phyloP scores from a whole-genome alignment of 2,888 invertebrate species.

The Diplazon laetatorius region DNA sequence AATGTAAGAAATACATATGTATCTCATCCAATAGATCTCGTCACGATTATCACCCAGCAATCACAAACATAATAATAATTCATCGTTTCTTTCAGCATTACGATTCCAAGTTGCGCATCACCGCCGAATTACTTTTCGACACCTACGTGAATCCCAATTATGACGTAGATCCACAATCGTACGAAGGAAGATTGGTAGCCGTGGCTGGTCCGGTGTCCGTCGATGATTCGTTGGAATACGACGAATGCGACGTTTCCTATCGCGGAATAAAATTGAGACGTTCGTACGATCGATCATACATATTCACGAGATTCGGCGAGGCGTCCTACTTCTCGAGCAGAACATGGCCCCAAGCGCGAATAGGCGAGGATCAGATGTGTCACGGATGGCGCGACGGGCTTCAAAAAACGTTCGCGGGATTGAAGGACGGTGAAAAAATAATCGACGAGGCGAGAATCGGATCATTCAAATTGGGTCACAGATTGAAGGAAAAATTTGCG shows the following conservation, averaged over 20 bases:
- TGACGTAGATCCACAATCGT: not conserved
- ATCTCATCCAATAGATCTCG: not conserved
- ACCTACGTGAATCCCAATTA: not conserved
- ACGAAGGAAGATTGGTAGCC: constrained; percentile 9
- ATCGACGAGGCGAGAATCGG: constrained; percentile 1
- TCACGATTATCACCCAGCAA: not conserved
- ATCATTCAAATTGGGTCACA: not conserved
- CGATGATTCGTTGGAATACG: not conserved
- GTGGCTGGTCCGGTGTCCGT: not conserved
- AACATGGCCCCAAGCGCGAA: not conserved
- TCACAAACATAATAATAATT: not conserved
- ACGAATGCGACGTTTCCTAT: not conserved
- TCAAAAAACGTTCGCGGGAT: not conserved
- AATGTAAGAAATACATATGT: constrained; percentile 4
- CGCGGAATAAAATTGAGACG: not conserved
- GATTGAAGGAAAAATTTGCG: constrained; percentile 13
- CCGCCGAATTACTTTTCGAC: too few species aligned
- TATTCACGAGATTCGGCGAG: too few species aligned
- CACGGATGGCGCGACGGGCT: not conserved
- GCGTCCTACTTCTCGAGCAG: not conserved
- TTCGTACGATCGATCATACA: not conserved
- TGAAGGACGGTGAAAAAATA: not conserved
- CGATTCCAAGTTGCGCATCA: not conserved
- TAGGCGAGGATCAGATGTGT: not conserved
- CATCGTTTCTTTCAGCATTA: not conserved